A percentile compares a stretch with the other conserved stretches of the same genome.
phyloP scores from a whole-genome alignment of 1,140 invertebrate species.

The Drosophila pandora region DNA sequence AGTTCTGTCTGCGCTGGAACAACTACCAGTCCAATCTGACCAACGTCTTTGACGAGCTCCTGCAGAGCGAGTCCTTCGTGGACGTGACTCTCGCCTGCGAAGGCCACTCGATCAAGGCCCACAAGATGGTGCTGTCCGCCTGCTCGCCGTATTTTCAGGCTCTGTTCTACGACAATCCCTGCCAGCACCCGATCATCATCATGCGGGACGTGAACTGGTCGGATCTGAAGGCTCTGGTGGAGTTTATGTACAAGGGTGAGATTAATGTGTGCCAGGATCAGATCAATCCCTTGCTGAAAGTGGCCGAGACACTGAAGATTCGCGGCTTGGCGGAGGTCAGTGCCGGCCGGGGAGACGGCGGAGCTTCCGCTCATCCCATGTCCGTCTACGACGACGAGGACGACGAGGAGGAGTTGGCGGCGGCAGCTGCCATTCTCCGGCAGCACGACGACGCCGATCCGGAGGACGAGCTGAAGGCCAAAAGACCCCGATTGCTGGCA shows the following conservation, averaged over 20 bases:
- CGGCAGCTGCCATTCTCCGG: conserved; percentile 48
- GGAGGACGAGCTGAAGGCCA: conserved; percentile 70
- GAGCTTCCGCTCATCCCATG: conserved; percentile 73
- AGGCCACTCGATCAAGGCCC: conserved; percentile 94
- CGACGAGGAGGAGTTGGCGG: conserved; percentile 67
- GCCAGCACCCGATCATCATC: conserved; percentile 95
- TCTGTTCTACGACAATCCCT: conserved; percentile 95
- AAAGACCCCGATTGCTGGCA: conserved; percentile 54
- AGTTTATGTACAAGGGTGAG: conserved; percentile 97
- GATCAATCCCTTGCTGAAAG: conserved; percentile 93
- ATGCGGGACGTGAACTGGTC: conserved; percentile 95
- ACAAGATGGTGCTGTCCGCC: conserved; percentile 96
- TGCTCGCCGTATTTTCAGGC: conserved; percentile 96
- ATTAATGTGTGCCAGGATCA: conserved; percentile 96
- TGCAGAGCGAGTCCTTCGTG: conserved; percentile 95
- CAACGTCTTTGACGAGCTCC: conserved; percentile 95
- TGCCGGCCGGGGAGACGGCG: conserved; percentile 80
- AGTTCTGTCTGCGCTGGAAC: conserved; percentile 96
- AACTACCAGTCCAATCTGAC: conserved; percentile 96
- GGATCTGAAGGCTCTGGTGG: conserved; percentile 93
- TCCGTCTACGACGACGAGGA: conserved; percentile 82
- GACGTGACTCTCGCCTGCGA: conserved; percentile 96
- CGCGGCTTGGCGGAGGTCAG: conserved; percentile 94
- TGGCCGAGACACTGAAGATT: conserved; percentile 94
- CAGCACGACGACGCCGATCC: conserved; percentile 48